Conservation (phyloP, 2,797 vertebrate species). For the Nyctibius grandis region DNA sequence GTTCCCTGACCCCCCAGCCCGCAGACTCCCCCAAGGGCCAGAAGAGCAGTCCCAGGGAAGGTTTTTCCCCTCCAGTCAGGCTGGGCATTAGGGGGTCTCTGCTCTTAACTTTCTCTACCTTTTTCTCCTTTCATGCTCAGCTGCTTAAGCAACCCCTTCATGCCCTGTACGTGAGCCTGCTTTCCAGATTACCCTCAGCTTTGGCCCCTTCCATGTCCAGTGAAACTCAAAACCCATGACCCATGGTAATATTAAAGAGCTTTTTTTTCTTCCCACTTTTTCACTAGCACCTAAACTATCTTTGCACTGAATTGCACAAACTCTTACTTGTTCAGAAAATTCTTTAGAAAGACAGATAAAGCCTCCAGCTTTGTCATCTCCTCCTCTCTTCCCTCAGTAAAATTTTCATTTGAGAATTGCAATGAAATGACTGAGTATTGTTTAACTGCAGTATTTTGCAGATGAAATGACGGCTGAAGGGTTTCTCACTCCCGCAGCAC, state of each 20-base stretch:
- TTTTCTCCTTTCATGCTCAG: not conserved
- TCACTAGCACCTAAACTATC: not conserved
- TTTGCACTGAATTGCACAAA: not conserved
- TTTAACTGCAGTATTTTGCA: slow-evolving; percentile 51
- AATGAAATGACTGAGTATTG: slow-evolving; percentile 20
- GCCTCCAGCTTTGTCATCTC: not conserved
- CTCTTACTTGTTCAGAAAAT: not conserved
- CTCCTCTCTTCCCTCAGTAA: not conserved
- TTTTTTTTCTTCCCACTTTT: not conserved
- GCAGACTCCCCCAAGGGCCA: rapidly evolving
- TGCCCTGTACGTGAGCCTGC: not conserved
- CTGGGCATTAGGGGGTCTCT: not conserved
- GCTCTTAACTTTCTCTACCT: not conserved
- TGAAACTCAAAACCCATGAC: not conserved
- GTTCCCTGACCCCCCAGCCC: rapidly evolving
- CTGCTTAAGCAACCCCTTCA: not conserved
- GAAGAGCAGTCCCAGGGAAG: not conserved
- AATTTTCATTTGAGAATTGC: not conserved
- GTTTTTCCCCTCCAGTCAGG: not conserved
- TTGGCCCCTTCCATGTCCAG: not conserved
- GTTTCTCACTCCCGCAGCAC: slow-evolving; percentile 33
- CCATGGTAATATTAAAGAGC: not conserved
- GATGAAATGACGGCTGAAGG: slow-evolving; percentile 27
- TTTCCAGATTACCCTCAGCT: not conserved
- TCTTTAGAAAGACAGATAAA: not conserved